Conservation (phyloP, 2,888 invertebrate species). For the Boloria selene region DNA sequence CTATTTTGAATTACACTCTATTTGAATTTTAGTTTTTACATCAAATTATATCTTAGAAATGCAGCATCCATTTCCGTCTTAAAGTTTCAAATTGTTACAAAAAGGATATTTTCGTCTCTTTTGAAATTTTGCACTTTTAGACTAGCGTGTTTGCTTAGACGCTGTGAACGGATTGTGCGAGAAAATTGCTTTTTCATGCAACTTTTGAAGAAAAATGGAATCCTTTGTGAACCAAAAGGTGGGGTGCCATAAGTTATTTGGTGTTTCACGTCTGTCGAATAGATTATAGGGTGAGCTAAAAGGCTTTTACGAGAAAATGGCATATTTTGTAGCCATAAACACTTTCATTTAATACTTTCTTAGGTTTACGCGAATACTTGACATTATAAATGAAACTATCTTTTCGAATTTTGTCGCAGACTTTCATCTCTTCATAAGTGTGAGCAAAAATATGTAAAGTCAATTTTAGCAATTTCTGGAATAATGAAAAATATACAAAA, state of each 20-base stretch:
- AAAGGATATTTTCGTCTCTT: conserved; percentile 24
- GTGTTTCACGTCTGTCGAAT: conserved; percentile 11
- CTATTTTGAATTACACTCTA: too few species aligned
- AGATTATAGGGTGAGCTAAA: conserved; percentile 5
- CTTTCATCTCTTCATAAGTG: background rate
- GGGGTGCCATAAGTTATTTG: conserved; percentile 16
- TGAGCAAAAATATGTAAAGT: background rate
- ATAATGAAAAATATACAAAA: too few species aligned
- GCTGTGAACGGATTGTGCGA: conserved; percentile 19
- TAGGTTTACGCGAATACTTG: too few species aligned
- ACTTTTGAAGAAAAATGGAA: conserved; percentile 22
- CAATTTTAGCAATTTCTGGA: too few species aligned
- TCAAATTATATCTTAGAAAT: too few species aligned
- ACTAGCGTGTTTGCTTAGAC: conserved; percentile 23
- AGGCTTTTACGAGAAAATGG: conserved; percentile 11
- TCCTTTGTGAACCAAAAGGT: conserved; percentile 22
- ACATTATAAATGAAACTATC: too few species aligned
- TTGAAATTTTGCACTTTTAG: conserved; percentile 17
- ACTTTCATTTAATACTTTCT: too few species aligned
- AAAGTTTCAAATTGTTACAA: conserved; percentile 9
- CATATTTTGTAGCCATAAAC: conserved; percentile 2
- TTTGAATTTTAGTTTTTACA: too few species aligned
- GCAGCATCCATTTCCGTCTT: background rate
- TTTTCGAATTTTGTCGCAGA: too few species aligned
- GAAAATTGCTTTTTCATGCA: conserved; percentile 26